Conservation (phyloP, 1,140 invertebrate genomes). For the Leptestheria dahalacensis region DNA sequence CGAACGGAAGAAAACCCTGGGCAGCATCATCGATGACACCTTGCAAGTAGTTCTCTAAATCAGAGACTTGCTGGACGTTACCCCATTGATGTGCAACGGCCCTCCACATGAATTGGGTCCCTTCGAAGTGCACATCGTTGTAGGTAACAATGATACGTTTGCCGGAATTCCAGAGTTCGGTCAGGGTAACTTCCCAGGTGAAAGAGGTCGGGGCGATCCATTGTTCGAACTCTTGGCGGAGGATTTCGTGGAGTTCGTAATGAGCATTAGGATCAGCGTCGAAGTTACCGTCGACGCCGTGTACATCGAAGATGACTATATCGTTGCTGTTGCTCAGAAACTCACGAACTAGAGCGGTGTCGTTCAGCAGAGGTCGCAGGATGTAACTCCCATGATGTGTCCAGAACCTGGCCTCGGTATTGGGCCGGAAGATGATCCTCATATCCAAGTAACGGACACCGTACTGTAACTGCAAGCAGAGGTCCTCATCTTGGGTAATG, state of each 20-base stretch:
- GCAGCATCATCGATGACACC: constrained; percentile 22
- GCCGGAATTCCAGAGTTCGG: constrained; percentile 34
- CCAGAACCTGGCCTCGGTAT: constrained; percentile 31
- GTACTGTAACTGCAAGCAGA: constrained; percentile 39
- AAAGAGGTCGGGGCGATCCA: constrained; percentile 31
- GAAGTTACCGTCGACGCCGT: constrained; percentile 16
- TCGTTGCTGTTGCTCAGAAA: constrained; percentile 24
- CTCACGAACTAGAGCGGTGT: constrained; percentile 24
- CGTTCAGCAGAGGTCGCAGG: constrained; percentile 18
- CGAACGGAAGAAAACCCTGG: constrained; percentile 14
- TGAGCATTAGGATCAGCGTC: constrained; percentile 29
- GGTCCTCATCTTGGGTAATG: constrained; percentile 39
- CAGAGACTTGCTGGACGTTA: constrained; percentile 33
- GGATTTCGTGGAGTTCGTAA: constrained; percentile 30
- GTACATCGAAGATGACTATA: constrained; percentile 22
- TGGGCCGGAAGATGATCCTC: constrained; percentile 27
- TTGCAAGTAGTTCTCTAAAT: constrained; percentile 33
- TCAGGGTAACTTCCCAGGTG: constrained; percentile 32
- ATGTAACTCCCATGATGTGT: constrained; percentile 39
- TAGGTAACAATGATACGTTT: constrained; percentile 41
- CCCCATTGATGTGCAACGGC: constrained; percentile 42
- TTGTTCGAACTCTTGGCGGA: constrained; percentile 34
- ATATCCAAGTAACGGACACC: constrained; percentile 43
- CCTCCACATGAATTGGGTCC: constrained; percentile 27
- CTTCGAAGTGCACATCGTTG: constrained; percentile 29